These are phyloP conservation scores for Heterodera schachtii DNA, from an alignment of 1,140 invertebrate genomes.

Conservation along the genomic window DNA sequence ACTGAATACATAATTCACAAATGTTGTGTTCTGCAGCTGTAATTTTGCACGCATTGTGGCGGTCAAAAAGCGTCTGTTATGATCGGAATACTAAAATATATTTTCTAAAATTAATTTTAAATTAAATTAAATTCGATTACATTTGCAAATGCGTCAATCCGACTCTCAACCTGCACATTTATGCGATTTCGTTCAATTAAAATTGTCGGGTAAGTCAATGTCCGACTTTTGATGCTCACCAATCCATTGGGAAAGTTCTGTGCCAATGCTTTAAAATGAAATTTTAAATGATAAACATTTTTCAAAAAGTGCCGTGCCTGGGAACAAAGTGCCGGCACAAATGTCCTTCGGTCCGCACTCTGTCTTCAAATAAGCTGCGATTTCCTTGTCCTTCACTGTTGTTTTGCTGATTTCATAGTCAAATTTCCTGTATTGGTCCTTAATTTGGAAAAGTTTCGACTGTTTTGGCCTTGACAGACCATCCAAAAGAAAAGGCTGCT, in stretches of 20 bases:
- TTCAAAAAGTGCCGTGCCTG: constrained; percentile 27
- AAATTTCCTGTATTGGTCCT: constrained; percentile 56
- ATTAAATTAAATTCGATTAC: constrained; percentile 38
- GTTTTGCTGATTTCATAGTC: constrained; percentile 62
- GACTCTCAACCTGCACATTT: constrained; percentile 56
- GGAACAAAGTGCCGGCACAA: constrained; percentile 63
- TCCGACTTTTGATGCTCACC: constrained; percentile 64
- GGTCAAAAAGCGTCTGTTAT: constrained; percentile 60
- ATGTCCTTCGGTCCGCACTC: constrained; percentile 62
- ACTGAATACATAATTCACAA: constrained; percentile 59
- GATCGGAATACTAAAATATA: constrained; percentile 56
- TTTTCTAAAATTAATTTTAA: constrained; percentile 28
- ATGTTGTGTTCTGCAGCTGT: constrained; percentile 54
- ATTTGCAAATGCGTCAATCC: constrained; percentile 64
- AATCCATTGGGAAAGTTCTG: constrained; percentile 58
- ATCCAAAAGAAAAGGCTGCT: constrained; percentile 64
- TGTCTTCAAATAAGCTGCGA: constrained; percentile 61
- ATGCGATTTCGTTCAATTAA: constrained; percentile 55
- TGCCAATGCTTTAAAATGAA: constrained; percentile 44
- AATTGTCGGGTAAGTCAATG: constrained; percentile 59
- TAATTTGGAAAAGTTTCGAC: neutral
- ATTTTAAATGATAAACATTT: neutral
- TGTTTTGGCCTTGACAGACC: constrained; percentile 28
- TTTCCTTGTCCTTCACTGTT: constrained; percentile 58
- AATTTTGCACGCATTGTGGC: constrained; percentile 64